These are phyloP conservation scores for Byasa hedistus DNA, from an alignment of 2,888 invertebrate genomes.

Conservation along the genomic window DNA sequence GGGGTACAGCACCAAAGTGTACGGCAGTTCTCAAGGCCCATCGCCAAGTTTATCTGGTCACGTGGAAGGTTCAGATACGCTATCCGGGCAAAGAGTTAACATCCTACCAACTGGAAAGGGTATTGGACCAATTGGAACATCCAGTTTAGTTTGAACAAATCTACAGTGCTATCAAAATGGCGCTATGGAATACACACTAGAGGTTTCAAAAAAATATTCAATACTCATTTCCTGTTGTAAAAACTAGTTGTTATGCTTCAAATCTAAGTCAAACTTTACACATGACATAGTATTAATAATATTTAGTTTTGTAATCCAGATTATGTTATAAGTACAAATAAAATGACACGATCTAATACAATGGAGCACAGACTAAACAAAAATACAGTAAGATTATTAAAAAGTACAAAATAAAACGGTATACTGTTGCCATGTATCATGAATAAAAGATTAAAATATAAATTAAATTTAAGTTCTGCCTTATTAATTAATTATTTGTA, in stretches of 20 bases:
- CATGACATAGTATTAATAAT: slow-evolving; percentile 22
- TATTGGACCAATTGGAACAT: slow-evolving; percentile 77
- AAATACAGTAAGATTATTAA: slow-evolving; percentile 36
- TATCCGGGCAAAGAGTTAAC: slow-evolving; percentile 65
- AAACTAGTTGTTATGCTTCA: slow-evolving; percentile 18
- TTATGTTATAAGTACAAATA: slow-evolving; percentile 17
- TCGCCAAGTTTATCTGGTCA: slow-evolving; percentile 86
- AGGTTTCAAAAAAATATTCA: not conserved
- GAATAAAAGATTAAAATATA: slow-evolving; percentile 33
- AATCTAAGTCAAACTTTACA: slow-evolving; percentile 29
- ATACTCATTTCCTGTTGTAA: slow-evolving; percentile 14
- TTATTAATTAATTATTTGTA: slow-evolving; percentile 29
- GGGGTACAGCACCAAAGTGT: slow-evolving; percentile 91
- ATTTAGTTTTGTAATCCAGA: slow-evolving; percentile 6
- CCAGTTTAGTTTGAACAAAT: slow-evolving; percentile 82
- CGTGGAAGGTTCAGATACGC: slow-evolving; percentile 63
- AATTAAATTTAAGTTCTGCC: slow-evolving; percentile 29
- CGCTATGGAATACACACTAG: too few relatives aligned
- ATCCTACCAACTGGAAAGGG: slow-evolving; percentile 58
- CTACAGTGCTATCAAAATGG: not conserved
- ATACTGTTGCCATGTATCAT: slow-evolving; percentile 63
- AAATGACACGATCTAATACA: slow-evolving; percentile 1
- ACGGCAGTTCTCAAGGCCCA: slow-evolving; percentile 88
- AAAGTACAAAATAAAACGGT: slow-evolving; percentile 61
- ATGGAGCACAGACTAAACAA: slow-evolving; percentile 23